These are phyloP conservation scores for Notechis scutatus DNA, from an alignment of 2,113 vertebrate genomes.

Conservation along the genomic window DNA sequence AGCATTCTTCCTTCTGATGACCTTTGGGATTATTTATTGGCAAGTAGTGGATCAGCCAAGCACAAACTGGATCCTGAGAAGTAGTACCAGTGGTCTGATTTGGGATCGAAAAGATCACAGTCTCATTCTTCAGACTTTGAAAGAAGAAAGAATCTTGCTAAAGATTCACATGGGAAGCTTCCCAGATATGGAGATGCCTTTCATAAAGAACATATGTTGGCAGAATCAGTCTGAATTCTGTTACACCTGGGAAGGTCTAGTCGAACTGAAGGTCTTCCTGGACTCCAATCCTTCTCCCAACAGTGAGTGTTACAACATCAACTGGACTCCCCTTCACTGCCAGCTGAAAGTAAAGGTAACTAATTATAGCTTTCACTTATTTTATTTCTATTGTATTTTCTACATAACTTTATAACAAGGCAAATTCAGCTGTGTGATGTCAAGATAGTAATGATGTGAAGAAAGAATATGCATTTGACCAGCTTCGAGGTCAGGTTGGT, in stretches of 20 bases:
- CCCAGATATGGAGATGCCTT: constrained; percentile 75
- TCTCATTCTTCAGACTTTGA: constrained; percentile 79
- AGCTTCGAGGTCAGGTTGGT: neutral
- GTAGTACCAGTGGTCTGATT: constrained; percentile 77
- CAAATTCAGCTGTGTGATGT: neutral
- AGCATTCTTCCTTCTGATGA: constrained; percentile 88
- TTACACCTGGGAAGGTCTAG: constrained; percentile 84
- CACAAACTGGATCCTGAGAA: constrained; percentile 89
- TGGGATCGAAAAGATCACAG: constrained; percentile 83
- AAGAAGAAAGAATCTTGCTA: constrained; percentile 73
- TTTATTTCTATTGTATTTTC: neutral
- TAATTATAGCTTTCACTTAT: neutral
- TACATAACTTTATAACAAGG: neutral
- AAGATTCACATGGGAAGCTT: constrained; percentile 78
- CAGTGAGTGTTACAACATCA: constrained; percentile 82
- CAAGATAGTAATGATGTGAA: neutral
- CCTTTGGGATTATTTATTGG: constrained; percentile 92
- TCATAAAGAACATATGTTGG: constrained; percentile 84
- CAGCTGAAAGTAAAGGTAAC: constrained; percentile 82
- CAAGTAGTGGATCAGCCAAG: constrained; percentile 89
- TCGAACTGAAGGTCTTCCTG: constrained; percentile 78
- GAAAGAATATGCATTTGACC: neutral
- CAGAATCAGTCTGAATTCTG: constrained; percentile 85
- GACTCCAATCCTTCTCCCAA: constrained; percentile 65
- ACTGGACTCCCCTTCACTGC: constrained; percentile 81